Base-by-base conservation (phyloP, 2,888 invertebrate species). In the Amitus sp. region DNA sequence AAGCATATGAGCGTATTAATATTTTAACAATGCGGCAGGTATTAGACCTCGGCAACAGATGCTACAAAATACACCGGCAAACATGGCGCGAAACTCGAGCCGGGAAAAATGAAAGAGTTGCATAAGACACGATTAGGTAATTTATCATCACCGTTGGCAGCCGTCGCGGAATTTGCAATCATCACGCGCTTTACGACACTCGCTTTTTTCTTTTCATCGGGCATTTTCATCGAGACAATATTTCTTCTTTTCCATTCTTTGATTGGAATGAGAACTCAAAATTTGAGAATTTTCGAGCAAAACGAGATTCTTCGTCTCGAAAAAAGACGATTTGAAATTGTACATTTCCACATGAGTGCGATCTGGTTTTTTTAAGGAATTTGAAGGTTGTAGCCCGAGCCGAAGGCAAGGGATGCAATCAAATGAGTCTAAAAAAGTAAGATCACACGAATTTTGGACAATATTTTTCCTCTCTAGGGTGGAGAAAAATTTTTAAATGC, bases 111-210 rank as follows among this genome's bases (percentile, higher is more conserved):
- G 42, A 42, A 17, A 19, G 20, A 23, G 13, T 43, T 43, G 27
- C 43, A 13, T 43, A 43, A 43, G 13, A 13, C 43, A 7, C 43
- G 43, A 43, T 43, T 43, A 43, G 43, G 43, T 43, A 43, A 43
- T 43, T 43, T 23, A 23, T 23, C 13, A 43, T 43, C 23, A 43
- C 2, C 23, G 12, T n/a, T 7, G 23, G 23, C 43, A 13, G 23
- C n/a, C n/a, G n/a, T n/a, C n/a, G n/a, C n/a, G n/a, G 18, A 18
- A 23, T 20, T 43, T 27, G 27, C 43, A 23, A 13, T 43, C 13
- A 23, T 43, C 20, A 13, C 13, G 43, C 27, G 18, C 42, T 1
- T 42, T 42, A 42, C n/a, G 9, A 42, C 42, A 19, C 42, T 17
- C 6, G 9, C 9, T 19, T 37, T 37, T 17, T 10, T 37, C 37